A percentile compares a stretch with the other conserved stretches of the same genome.
Conservation (phyloP, 1,140 invertebrate genomes). For the Drosophila sp. region DNA sequence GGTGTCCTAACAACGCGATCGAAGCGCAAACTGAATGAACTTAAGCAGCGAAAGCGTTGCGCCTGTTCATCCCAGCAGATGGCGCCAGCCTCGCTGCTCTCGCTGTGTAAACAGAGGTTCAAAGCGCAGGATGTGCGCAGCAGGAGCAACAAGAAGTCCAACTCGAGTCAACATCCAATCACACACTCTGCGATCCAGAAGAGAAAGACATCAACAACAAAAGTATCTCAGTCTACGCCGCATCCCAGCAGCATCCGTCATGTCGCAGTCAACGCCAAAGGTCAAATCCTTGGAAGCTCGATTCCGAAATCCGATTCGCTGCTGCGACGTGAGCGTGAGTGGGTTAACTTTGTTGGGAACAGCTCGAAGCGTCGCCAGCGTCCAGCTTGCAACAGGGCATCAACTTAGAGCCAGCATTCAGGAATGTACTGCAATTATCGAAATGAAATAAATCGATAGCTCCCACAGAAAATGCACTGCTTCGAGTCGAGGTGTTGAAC, state of each 20-base stretch:
- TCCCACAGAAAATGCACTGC: no score
- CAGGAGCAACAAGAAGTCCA: not conserved
- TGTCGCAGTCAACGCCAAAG: not conserved
- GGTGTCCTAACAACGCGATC: not conserved
- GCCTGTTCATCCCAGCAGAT: not conserved
- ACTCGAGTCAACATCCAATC: not conserved
- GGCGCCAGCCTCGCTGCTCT: not conserved
- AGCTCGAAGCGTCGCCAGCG: not conserved
- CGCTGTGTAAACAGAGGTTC: no score
- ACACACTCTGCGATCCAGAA: not conserved
- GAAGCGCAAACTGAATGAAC: not conserved
- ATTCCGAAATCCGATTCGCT: not conserved
- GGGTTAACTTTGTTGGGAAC: constrained; percentile 3
- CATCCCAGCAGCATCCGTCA: constrained; percentile 4
- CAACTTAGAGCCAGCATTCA: no score
- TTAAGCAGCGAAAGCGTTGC: not conserved
- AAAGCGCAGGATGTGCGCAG: not conserved
- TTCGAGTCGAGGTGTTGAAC: no score
- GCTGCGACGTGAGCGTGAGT: constrained; percentile 15
- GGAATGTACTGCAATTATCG: not conserved
- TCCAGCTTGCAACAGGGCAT: not conserved
- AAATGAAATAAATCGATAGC: no score
- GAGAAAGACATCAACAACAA: not conserved
- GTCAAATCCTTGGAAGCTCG: constrained; percentile 1
- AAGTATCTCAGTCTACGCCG: not conserved